Base-by-base conservation (phyloP, 2,888 invertebrate species). In the Eupithecia vulgata region DNA sequence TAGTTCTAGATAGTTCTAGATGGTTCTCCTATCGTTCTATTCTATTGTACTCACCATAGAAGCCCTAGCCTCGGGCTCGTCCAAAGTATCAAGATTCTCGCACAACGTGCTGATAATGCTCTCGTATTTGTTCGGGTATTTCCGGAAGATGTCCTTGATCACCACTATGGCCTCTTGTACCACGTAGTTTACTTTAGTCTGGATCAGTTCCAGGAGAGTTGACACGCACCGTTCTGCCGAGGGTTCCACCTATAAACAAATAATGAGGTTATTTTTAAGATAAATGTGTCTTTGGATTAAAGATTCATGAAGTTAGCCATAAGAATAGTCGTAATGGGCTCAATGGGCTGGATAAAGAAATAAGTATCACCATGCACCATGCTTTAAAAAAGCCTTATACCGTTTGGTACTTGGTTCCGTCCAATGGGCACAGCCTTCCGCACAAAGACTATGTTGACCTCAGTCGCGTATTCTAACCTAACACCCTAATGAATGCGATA, bases 91-190 rank as follows among this genome's bases (percentile, higher is more conserved):
- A 81, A 99, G 93, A 94, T 99, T 99, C 94, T 99, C 99, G 90
- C 99, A 99, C 8, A 99, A 95, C 0, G 99, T 99, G 77, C 99
- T 99, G 88, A 99, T 99, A 87, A 99, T 99, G 90, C 99, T 99
- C 94, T 99, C 99, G 88, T 99, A 99, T 90, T 99, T 99, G 92
- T 99, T 99, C 13, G 99, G 99, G 93, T 99, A 99, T 91, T 99
- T 98, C 72, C 98, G 95, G 95, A 98, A 98, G 79, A 98, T 98
- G 86, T 99, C 98, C 94, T 99, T 99, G 86, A 99, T 99, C 34
- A 99, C 99, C 15, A 99, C 99, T 78, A 99, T 99, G 0, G 99
- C 99, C 89, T 99, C 99, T 90, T 99, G 99, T 0, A 99, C 99
- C 21, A 99, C 99, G 89, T 99, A 99, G 95, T 99, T 99, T 30